Evolutionary conservation across 2,888 invertebrate genomes (phyloP), one percentile per base, ranked within the genome.

Genomic region (Leptinotarsa tumamoca): DNA sequence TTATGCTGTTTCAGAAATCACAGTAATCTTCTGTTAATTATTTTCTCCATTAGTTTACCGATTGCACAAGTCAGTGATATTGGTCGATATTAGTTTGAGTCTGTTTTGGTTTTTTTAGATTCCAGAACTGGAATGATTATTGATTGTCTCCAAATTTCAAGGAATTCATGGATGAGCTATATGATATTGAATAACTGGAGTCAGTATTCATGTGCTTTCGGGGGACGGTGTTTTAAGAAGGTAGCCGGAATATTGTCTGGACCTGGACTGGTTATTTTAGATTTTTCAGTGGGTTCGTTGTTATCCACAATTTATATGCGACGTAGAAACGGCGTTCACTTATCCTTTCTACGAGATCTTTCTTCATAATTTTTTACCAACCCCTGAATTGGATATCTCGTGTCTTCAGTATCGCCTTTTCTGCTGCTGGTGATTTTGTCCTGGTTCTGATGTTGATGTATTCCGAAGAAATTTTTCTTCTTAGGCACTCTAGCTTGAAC

Each of bases 31-130:
- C 80, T 74, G 58, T 81, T 76, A 1, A 79, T 66, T 14, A 77
- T 79, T 75, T 79, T 80, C 74, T 80, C 73, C 23, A 77, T 54
- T 15, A 80, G 43, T 69, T 78, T 76, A 66, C 76, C 54, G 51
- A 72, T 67, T 13, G 51, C 67, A 63, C 76, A 74, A 18, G 27
- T 27, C 27, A 27, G 27, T 27, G 27, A 27, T 27, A 27, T 27
- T 4, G 4, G 77, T 78, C 18, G 69, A 66, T 78, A 80, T 14
- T 67, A 72, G 54, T 67, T 50, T 51, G 78, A 71, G 33, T 79
- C 66, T 33, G 72, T 67, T 72, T 66, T 74, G 13, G 43, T n/a
- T 51, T 74, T 79, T 18, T 73, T 73, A 10, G 63, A 51, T 71
- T 79, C 78, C 17, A 33, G 56, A 10, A 77, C 74, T 23, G 77